Base-by-base conservation (phyloP, 2,797 vertebrate species). In the Onychomys arenicola region DNA sequence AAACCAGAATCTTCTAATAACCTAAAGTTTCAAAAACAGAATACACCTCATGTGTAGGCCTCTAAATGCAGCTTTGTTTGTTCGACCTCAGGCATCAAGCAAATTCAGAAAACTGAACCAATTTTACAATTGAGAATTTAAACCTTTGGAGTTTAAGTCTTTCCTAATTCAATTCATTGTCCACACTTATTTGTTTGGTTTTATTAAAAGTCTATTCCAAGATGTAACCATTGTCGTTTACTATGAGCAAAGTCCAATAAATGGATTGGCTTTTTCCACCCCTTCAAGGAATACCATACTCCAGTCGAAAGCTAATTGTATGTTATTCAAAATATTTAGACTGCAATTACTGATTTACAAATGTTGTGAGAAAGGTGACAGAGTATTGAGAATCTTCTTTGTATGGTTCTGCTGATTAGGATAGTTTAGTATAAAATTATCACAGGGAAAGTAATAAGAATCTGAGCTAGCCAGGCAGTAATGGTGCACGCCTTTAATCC, bases 11-110 rank as follows among this genome's bases (percentile, higher is more conserved):
- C 16, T 59, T 82, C 12, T 59, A 59, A 4, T 67, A 90, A 78
- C 52, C 14, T 46, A 76, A 87, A 23, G 3, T 55, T 92, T 40
- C 73, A 34, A 65, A 61, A 59, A 11, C 76, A 71, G 1, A 67
- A 32, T 78, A 1, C 1, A 29, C 10, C 1, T 78, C 9, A 81
- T 78, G 40, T 73, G 6, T 57, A 49, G 32, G 32, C 11, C 46
- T 91, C 11, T 73, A 69, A 93, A 49, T 46, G 37, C 71, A 23
- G 82, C n/a, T 88, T 82, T 89, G n/a, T 88, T 89, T 89, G 13
- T 32, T 88, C 82, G 27, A 61, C 29, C 27, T 71, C 82, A 23
- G 1, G 1, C 11, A 81, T 84, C 12, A 93, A 84, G 25, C 0
- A 89, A 90, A 4, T 78, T 10, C 17, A 46, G 96, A 89, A 80